Percentiles rank a stretch among this genome's conserved stretches.
phyloP scores from a whole-genome alignment of 1,140 invertebrate genomes.

The Drosophila insularis region DNA sequence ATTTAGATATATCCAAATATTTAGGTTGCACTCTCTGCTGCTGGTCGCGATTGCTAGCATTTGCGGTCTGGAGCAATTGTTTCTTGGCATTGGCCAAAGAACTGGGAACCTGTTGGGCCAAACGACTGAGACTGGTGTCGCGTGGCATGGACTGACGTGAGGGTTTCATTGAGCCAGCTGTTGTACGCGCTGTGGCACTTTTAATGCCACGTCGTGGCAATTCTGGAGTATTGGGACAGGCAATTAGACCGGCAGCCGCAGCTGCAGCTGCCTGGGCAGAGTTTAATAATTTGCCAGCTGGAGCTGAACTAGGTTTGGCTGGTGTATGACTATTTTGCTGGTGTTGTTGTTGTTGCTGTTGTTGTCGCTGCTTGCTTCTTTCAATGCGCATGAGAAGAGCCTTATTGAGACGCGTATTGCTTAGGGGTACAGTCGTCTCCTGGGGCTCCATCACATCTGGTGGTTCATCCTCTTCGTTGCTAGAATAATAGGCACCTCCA shows the following conservation, averaged over 20 bases:
- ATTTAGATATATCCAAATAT: conserved; percentile 85
- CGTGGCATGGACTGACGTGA: conserved; percentile 77
- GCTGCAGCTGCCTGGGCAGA: conserved; percentile 25
- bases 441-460: conserved; percentile 15
- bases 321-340: conserved; percentile 39
- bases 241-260: conserved; percentile 67
- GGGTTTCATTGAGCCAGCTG: conserved; percentile 31
- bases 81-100: conserved; percentile 79
- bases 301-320: conserved; percentile 69
- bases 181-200: conserved; percentile 54
- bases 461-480: conserved; percentile 64
- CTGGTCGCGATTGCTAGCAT: conserved; percentile 30
- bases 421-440: conserved; percentile 68
- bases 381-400: conserved; percentile 83
- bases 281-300: conserved; percentile 56
- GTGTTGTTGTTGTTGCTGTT: not conserved
- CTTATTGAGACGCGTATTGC: conserved; percentile 84
- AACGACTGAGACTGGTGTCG: conserved; percentile 77
- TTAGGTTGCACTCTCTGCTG: conserved; percentile 74
- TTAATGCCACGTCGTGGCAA: conserved; percentile 81
- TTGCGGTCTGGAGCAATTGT: conserved; percentile 78
- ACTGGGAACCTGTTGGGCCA: conserved; percentile 77
- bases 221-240: conserved; percentile 84
- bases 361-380: conserved; percentile 77
- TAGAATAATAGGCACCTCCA: conserved; percentile 72